Evolutionary conservation across 2,113 vertebrate genomes (phyloP), one percentile per base, ranked within the genome.

Genomic region (Phodopus roborovskii): DNA sequence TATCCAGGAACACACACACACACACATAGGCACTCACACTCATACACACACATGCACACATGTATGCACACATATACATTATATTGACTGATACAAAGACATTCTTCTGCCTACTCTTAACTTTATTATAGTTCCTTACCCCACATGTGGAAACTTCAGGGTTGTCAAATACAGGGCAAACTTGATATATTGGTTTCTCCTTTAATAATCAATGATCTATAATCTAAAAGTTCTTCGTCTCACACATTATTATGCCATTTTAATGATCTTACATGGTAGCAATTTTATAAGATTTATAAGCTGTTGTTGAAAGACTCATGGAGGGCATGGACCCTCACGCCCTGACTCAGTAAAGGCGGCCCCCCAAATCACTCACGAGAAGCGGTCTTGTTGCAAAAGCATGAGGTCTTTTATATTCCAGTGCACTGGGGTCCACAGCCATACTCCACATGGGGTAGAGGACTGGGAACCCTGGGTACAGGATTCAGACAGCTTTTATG

Each of bases 211-310:
- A 71, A 24, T 33, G 12, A 12, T 89, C 50, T 12, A 39, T 78
- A 71, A 71, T 19, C 30, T 39, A 50, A 92, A 84, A 45, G 28
- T 22, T 48, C 58, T 58, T 88, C 88, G 83, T 56, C 30, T 56
- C 33, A 56, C 8, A 56, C 19, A 56, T 78, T 66, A 92, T 62
- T 84, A 81, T 77, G 86, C 1, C 48, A 82, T 56, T 68, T 68
- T 4, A 75, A 86, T 79, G 24, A 33, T 75, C 10, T 90, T 86
- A 81, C 7, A 26, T 56, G 81, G 45, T 56, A 74, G 8, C 24
- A 87, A 68, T 50, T 85, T 68, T 66, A 50, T 85, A 92, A 94
- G 33, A 95, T 50, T 68, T 50, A 24, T 81, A 53, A 86, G 45
- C 33, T 70, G n/a, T n/a, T n/a, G n/a, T n/a, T n/a, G n/a, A n/a